These are phyloP conservation scores for Bombylius major DNA, from an alignment of 2,888 invertebrate species.

Conservation along the genomic window DNA sequence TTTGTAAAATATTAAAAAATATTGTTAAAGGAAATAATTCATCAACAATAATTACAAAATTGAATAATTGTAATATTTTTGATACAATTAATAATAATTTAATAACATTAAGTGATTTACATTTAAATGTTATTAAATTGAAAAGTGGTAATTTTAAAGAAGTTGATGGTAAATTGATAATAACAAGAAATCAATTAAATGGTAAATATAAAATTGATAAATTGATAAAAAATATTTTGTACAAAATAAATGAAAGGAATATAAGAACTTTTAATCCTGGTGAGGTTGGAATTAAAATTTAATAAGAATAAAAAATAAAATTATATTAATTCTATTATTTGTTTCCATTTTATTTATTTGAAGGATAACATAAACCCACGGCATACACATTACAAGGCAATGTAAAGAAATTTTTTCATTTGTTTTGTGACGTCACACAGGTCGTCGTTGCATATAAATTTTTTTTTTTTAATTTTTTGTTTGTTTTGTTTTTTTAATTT, in stretches of 20 bases:
- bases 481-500: too few species aligned
- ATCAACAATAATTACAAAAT: constrained; percentile 45
- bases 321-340: too few species aligned
- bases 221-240: constrained; percentile 35
- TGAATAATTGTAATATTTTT: constrained; percentile 46
- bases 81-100: constrained; percentile 46
- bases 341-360: too few species aligned
- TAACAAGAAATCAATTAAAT: constrained; percentile 21
- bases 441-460: too few species aligned
- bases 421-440: too few species aligned
- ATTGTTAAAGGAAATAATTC: constrained; percentile 20
- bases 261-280: constrained; percentile 63
- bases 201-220: constrained; percentile 23
- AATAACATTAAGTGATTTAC: constrained; percentile 49
- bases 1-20: constrained; percentile 35
- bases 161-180: constrained; percentile 53
- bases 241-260: constrained; percentile 61
- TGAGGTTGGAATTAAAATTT: constrained; percentile 34
- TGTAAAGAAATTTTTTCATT: too few species aligned
- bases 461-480: too few species aligned
- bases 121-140: constrained; percentile 51
- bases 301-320: constrained; percentile 1
- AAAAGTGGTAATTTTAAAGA: constrained; percentile 60
- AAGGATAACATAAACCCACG: too few species aligned
- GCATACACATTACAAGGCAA: too few species aligned